These are phyloP conservation scores for Nasonia oneida DNA, from an alignment of 2,888 invertebrate species.

Conservation along the genomic window DNA sequence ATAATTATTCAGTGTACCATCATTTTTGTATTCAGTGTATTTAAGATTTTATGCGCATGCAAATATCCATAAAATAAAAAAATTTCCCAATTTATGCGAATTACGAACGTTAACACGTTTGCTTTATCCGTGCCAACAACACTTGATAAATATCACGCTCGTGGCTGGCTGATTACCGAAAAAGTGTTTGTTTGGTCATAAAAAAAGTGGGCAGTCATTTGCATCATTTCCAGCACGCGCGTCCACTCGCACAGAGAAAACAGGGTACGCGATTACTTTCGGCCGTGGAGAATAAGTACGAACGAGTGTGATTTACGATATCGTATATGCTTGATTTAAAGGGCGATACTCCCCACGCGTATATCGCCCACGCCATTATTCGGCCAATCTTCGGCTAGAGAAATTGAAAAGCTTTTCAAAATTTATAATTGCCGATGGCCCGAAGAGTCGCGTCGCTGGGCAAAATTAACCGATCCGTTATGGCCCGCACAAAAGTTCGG, in stretches of 20 bases:
- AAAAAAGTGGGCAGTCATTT: neutral
- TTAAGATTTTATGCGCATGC: too few species aligned
- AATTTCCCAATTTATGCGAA: too few species aligned
- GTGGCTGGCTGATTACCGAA: neutral
- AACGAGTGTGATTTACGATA: conserved; percentile 51
- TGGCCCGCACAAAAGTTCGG: neutral
- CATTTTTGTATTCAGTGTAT: too few species aligned
- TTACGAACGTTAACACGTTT: neutral
- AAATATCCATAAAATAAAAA: too few species aligned
- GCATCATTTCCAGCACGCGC: neutral
- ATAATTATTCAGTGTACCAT: too few species aligned
- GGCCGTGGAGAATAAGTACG: conserved; percentile 18
- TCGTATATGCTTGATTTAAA: conserved; percentile 45
- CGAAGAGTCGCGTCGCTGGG: neutral
- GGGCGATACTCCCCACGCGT: neutral
- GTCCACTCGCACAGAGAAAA: neutral
- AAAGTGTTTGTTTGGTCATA: neutral
- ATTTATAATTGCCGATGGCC: conserved; percentile 49
- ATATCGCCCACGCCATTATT: conserved; percentile 17
- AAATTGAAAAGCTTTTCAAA: conserved; percentile 52
- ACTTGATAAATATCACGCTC: neutral
- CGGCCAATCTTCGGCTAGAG: neutral
- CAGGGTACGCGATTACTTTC: conserved; percentile 29
- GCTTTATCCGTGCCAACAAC: neutral
- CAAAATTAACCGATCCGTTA: conserved; percentile 49